A percentile compares a stretch with the other conserved stretches of the same genome.
These are phyloP conservation scores for Pyrocoelia pectoralis DNA, from an alignment of 2,888 invertebrate genomes.

Conservation along the genomic window DNA sequence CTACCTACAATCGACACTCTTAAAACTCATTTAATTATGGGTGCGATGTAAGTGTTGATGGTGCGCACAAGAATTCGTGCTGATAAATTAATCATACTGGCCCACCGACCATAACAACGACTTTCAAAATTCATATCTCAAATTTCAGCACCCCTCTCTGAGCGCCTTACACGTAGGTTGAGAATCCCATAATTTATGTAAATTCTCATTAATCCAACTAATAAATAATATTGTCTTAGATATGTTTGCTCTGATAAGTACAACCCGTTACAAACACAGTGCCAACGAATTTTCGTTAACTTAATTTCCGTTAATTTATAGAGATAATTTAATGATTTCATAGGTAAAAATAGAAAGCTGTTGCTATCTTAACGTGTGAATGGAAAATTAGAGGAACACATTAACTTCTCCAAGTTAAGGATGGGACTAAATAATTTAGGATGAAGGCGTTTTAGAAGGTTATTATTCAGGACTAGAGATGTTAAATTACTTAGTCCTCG, in stretches of 20 bases:
- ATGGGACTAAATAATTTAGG: constrained; percentile 69
- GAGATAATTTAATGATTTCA: constrained; percentile 71
- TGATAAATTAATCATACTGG: constrained; percentile 75
- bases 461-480: constrained; percentile 74
- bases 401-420: constrained; percentile 74
- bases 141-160: constrained; percentile 72
- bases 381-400: constrained; percentile 54
- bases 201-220: constrained; percentile 74
- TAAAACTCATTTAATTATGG: no score
- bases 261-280: constrained; percentile 78
- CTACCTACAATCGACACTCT: no score
- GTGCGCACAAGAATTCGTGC: constrained; percentile 68
- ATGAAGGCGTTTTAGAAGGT: constrained; percentile 71
- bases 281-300: constrained; percentile 81
- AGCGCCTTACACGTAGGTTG: constrained; percentile 77
- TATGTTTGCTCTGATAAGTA: constrained; percentile 68
- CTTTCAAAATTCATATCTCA: constrained; percentile 75
- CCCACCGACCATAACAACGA: constrained; percentile 80
- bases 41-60: constrained; percentile 10
- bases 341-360: constrained; percentile 73
- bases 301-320: constrained; percentile 72
- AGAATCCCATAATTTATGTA: constrained; percentile 74
- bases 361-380: constrained; percentile 79
- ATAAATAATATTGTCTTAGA: constrained; percentile 4
- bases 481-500: constrained; percentile 71